Evolutionary conservation across 2,888 invertebrate species (phyloP).

Genomic region (Limnephilus rhombicus): DNA sequence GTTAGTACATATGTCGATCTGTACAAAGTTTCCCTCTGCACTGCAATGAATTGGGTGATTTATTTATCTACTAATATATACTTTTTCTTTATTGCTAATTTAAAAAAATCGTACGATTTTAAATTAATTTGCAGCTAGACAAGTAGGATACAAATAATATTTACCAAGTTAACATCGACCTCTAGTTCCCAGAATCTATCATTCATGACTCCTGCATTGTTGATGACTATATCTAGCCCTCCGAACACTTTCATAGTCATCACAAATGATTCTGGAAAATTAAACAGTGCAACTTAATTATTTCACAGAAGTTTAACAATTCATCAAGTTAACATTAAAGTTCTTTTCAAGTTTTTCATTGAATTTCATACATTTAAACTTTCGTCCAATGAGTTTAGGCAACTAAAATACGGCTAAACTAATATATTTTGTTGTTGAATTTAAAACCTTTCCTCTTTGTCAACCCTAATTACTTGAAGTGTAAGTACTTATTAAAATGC

Average conservation of each 20-base stretch:
- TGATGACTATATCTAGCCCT: slow-evolving; percentile 86
- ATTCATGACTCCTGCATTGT: slow-evolving; percentile 89
- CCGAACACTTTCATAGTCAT: slow-evolving; percentile 85
- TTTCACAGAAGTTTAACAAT: not conserved
- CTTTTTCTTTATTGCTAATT: too few relatives aligned
- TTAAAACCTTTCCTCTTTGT: not conserved
- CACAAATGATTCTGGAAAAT: slow-evolving; percentile 83
- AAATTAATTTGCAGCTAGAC: not conserved
- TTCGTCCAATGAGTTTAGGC: not conserved
- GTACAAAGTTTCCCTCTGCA: too few relatives aligned
- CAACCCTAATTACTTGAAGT: not conserved
- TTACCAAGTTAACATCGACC: slow-evolving; percentile 87
- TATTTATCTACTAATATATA: too few relatives aligned
- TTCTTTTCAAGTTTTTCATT: not conserved
- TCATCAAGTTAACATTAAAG: too few relatives aligned
- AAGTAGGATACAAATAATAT: slow-evolving; percentile 67
- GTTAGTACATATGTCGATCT: too few relatives aligned
- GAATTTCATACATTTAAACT: not conserved
- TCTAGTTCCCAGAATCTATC: slow-evolving; percentile 87
- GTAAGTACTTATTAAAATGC: not conserved
- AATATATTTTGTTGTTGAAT: not conserved
- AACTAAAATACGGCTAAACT: not conserved
- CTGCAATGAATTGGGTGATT: too few relatives aligned
- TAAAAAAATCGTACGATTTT: not conserved
- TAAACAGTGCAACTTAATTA: not conserved